These are phyloP conservation scores for Steinernema khuongi DNA, from an alignment of 1,140 invertebrate genomes.

Conservation along the genomic window DNA sequence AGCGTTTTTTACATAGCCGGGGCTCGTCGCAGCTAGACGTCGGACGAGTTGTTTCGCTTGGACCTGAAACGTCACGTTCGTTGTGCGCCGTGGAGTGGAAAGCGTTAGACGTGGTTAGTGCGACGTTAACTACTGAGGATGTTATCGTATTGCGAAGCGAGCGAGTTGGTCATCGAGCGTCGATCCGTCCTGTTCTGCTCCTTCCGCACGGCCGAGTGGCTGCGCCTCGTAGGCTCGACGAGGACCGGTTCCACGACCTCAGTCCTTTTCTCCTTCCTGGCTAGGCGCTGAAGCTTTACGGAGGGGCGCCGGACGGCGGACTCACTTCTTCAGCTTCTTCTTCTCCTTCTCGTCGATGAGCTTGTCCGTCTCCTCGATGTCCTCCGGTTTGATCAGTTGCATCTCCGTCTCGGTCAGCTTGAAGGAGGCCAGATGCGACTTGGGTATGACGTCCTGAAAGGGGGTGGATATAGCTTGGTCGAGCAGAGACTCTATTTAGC, in stretches of 20 bases:
- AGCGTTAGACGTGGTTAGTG: background rate
- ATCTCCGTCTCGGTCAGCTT: slow-evolving; percentile 51
- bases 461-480: background rate
- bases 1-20: too few relatives aligned
- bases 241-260: background rate
- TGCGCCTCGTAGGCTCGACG: background rate
- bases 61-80: background rate
- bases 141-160: slow-evolving; percentile 12
- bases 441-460: slow-evolving; percentile 56
- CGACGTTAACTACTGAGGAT: background rate
- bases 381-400: slow-evolving; percentile 54
- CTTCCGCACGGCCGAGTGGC: slow-evolving; percentile 10
- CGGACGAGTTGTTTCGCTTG: too few relatives aligned
- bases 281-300: background rate
- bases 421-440: slow-evolving; percentile 53
- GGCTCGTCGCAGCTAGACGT: too few relatives aligned
- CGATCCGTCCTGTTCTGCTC: slow-evolving; percentile 1
- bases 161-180: background rate
- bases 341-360: slow-evolving; percentile 32
- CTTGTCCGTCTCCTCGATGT: slow-evolving; percentile 37
- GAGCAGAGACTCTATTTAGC: background rate
- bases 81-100: background rate
- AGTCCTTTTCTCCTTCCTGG: slow-evolving; percentile 10
- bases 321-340: slow-evolving; percentile 17
- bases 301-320: background rate